Evolutionary conservation across 2,797 vertebrate genomes (phyloP).

Genomic region (Platalea minor): DNA sequence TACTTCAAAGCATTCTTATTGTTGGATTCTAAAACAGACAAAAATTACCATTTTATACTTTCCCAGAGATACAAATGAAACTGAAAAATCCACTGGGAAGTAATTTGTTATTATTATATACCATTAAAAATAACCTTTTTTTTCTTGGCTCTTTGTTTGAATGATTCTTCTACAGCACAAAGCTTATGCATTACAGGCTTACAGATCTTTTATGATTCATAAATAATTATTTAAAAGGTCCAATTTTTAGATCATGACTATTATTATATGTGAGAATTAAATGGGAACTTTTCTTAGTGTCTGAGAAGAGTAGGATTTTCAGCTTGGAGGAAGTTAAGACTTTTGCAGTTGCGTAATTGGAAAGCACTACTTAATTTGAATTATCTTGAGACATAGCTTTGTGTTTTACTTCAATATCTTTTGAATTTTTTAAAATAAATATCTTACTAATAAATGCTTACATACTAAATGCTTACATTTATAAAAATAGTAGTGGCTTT

Average conservation of each 20-base stretch:
- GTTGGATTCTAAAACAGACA: background rate
- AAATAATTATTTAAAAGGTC: background rate
- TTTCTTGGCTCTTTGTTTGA: background rate
- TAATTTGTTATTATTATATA: background rate
- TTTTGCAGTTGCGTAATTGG: background rate
- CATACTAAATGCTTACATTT: background rate
- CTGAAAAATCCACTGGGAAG: background rate
- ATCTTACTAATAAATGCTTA: background rate
- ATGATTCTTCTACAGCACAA: background rate
- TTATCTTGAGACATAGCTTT: background rate
- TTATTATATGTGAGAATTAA: background rate
- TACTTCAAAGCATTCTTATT: background rate
- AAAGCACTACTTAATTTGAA: background rate
- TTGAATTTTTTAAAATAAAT: background rate
- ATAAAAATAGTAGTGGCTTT: background rate
- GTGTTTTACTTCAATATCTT: background rate
- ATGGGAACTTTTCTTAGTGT: background rate
- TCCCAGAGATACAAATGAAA: background rate
- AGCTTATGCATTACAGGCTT: background rate
- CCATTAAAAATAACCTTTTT: background rate
- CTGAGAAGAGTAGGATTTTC: background rate
- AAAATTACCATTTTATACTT: background rate
- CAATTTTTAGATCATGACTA: background rate
- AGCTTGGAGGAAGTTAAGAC: background rate
- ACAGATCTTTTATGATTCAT: conserved; percentile 9